Evolutionary conservation across 2,797 vertebrate genomes (phyloP).

Genomic region (Sebastes oblongus): DNA sequence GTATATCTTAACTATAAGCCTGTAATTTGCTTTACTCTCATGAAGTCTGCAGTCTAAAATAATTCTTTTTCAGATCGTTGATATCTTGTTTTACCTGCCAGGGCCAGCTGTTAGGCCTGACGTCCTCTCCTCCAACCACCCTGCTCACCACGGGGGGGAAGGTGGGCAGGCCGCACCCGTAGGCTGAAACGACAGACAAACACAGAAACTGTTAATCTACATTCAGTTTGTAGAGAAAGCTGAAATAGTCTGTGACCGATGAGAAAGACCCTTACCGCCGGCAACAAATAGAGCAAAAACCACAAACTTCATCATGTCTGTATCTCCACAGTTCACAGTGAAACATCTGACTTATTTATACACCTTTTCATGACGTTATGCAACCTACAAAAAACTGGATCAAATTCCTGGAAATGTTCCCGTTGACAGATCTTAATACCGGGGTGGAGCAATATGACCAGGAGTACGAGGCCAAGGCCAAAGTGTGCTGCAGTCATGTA

Average conservation of each 20-base stretch:
- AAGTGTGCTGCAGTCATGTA: neutral
- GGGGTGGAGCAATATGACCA: conserved; percentile 41
- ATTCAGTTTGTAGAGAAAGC: neutral
- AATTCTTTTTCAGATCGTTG: neutral
- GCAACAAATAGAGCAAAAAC: conserved; percentile 78
- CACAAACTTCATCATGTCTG: conserved; percentile 79
- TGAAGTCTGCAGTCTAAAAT: neutral
- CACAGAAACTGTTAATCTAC: neutral
- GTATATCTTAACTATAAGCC: neutral
- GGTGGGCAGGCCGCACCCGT: conserved; percentile 81
- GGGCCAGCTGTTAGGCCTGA: conserved; percentile 81
- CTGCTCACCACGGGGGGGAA: conserved; percentile 65
- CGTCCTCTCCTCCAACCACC: conserved; percentile 82
- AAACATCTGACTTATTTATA: conserved; percentile 50
- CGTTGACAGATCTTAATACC: conserved; percentile 9
- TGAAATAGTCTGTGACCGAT: neutral
- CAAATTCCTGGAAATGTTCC: conserved; percentile 34
- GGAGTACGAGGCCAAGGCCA: conserved; percentile 23
- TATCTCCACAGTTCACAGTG: conserved; percentile 14
- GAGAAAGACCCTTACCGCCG: conserved; percentile 68
- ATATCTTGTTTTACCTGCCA: conserved; percentile 77
- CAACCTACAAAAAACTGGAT: conserved; percentile 16
- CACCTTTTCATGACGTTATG: conserved; percentile 29
- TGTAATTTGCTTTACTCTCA: neutral
- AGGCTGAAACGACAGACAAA: conserved; percentile 62